These are phyloP conservation scores for Acanthurus leucopareius DNA, from an alignment of 2,797 vertebrate genomes.

Conservation along the genomic window DNA sequence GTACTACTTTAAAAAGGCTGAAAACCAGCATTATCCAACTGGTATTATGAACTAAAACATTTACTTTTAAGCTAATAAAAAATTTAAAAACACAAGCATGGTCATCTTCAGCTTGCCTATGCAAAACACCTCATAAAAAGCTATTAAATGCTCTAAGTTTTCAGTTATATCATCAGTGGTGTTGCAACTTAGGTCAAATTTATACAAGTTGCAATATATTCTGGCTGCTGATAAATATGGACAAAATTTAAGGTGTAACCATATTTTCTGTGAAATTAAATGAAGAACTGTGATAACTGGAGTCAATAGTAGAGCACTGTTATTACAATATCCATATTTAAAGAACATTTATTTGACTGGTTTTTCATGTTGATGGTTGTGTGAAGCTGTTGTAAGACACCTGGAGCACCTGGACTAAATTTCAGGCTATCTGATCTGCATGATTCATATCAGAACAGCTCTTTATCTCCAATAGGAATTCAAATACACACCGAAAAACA, in stretches of 20 bases:
- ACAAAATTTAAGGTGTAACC: background rate
- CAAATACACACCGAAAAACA: background rate
- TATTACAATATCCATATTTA: background rate
- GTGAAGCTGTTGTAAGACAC: constrained; percentile 1
- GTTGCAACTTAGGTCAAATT: no score
- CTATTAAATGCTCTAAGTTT: no score
- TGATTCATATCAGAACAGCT: constrained; percentile 10
- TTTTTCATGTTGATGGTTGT: background rate
- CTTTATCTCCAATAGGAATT: background rate
- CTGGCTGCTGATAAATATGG: no score
- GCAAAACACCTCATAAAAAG: background rate
- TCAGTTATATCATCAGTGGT: no score
- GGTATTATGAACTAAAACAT: no score
- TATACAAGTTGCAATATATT: no score
- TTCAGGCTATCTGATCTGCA: constrained; percentile 12
- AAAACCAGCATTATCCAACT: no score
- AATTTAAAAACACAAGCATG: background rate
- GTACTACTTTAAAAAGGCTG: background rate
- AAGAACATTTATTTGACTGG: background rate
- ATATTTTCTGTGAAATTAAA: background rate
- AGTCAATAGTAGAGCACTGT: background rate
- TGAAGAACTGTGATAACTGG: background rate
- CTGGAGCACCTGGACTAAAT: background rate
- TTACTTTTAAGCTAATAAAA: no score
- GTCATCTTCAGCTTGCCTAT: background rate